Base-by-base conservation (phyloP, 2,888 invertebrate genomes). In the Pristionchus maxplancki region DNA sequence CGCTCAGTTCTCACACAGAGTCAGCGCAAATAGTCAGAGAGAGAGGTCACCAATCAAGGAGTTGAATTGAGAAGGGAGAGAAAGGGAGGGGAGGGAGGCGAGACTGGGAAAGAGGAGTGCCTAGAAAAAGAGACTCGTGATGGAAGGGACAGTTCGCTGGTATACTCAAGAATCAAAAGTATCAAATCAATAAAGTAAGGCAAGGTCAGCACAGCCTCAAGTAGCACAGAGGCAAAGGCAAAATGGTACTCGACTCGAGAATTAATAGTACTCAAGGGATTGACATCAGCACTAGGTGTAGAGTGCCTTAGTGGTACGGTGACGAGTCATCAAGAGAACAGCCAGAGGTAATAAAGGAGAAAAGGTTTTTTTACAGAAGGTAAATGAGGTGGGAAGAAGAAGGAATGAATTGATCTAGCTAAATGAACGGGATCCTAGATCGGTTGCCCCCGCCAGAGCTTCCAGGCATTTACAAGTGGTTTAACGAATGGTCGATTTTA, bases 1-100 rank as follows among this genome's bases (percentile, higher is more conserved):
- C 71, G 62, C n/a, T n/a, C 28, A 11, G 71, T 71, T 71, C 71
- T 71, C 71, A 71, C 71, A 37, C 71, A 71, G 71, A 71, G 71
- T 71, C 71, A 71, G 37, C 71, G 71, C 71, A 71, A 71, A 71
- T 37, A 71, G 17, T 71, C 20, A 71, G 71, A 67, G 71, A 37
- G 71, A 31, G 37, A 37, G 71, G 71, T 71, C 71, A 71, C 71
- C 71, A 71, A 71, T 71, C 71, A 71, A 71, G 71, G 71, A 71
- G 71, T 71, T 71, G 71, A 71, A 71, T 71, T 71, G 71, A 71
- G 71, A 71, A 71, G 15, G 67, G 67, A 24, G 71, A 34, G 71
- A 37, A 71, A 37, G 28, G 71, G 37, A 71, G 71, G 71, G 31
- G 67, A 71, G 67, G 17, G 28, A 67, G 17, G 37, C 15, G 31